Percentiles rank a stretch among this genome's conserved stretches.
phyloP scores from a whole-genome alignment of 2,113 vertebrate species.

The Plestiodon gilberti region DNA sequence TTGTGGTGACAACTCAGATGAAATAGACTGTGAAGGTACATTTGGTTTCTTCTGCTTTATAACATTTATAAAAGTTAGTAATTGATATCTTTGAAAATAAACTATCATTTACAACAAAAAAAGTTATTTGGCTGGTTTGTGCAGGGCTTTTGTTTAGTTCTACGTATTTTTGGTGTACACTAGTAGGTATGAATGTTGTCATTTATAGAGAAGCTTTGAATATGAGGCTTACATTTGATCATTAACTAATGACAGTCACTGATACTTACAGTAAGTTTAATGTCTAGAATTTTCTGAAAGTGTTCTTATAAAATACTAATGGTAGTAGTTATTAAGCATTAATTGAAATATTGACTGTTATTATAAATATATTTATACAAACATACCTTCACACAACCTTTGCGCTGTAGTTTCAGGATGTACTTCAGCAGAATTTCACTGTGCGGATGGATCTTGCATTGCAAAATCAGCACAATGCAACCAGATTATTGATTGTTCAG shows the following conservation, averaged over 20 bases:
- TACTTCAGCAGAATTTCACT: conserved; percentile 84
- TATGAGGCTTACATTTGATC: neutral
- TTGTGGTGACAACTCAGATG: conserved; percentile 95
- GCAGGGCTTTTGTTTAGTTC: neutral
- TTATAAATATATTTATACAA: neutral
- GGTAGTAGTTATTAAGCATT: too few relatives aligned
- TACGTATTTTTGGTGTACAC: neutral
- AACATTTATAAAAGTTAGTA: neutral
- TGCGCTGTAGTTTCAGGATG: conserved; percentile 84
- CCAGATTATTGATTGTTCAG: conserved; percentile 93
- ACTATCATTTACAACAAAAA: neutral
- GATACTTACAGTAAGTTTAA: neutral
- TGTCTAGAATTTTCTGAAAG: neutral
- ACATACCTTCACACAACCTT: neutral
- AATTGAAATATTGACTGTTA: neutral
- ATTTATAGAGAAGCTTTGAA: neutral
- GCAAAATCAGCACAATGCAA: conserved; percentile 91
- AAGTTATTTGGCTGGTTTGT: neutral
- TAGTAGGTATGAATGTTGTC: neutral
- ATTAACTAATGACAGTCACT: neutral
- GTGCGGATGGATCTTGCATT: conserved; percentile 90
- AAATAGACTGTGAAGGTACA: conserved; percentile 93
- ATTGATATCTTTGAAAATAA: neutral
- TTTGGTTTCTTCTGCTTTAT: conserved; percentile 36
- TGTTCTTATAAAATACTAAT: neutral